Evolutionary conservation across 2,113 vertebrate species (phyloP).

Genomic region (Peromyscus californicus): DNA sequence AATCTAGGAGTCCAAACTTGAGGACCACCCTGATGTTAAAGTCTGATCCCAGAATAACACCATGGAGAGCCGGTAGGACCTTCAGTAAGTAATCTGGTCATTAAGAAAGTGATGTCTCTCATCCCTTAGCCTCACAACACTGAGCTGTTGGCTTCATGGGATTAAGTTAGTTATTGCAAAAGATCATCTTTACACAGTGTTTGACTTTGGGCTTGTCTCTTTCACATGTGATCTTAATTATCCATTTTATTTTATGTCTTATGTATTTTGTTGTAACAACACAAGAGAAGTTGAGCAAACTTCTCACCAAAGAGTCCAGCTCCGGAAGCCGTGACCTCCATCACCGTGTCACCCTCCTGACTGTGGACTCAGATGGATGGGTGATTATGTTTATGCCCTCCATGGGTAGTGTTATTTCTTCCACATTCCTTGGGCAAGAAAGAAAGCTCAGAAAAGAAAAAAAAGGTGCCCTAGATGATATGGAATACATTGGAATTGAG

Average conservation of each 20-base stretch:
- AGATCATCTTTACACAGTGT: no score
- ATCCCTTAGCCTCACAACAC: not conserved
- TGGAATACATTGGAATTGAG: not conserved
- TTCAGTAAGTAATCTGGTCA: not conserved
- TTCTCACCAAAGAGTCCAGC: not conserved
- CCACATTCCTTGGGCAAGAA: not conserved
- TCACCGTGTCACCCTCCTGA: no score
- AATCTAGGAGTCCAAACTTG: not conserved
- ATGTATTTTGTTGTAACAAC: not conserved
- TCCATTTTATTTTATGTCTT: not conserved
- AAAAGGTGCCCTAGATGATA: not conserved
- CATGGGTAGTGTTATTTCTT: not conserved
- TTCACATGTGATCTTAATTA: not conserved
- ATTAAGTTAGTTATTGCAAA: not conserved
- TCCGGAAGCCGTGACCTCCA: not conserved
- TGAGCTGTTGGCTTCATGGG: not conserved
- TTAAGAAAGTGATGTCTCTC: not conserved
- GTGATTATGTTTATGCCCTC: not conserved
- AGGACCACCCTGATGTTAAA: not conserved
- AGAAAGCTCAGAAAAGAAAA: not conserved
- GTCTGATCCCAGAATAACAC: not conserved
- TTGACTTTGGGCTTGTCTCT: not conserved
- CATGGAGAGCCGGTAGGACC: accelerated
- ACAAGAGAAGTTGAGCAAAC: not conserved
- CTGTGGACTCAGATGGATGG: not conserved